Base-by-base conservation (phyloP, 2,797 vertebrate species). In the Eulemur mongoz region DNA sequence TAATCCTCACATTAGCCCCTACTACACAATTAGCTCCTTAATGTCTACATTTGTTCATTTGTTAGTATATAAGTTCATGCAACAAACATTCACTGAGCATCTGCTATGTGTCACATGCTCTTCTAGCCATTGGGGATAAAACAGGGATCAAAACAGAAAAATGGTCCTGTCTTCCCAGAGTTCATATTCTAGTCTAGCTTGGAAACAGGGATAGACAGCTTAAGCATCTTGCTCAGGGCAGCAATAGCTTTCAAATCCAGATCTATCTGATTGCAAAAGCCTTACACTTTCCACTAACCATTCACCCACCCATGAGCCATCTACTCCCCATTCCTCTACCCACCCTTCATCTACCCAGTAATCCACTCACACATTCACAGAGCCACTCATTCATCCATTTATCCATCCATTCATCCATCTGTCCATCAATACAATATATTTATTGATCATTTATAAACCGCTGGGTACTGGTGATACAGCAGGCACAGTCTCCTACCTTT, bases 51-150 rank as follows among this genome's bases (percentile, higher is more conserved):
- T 65, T 75, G 4, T 57, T 78, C 45, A 67, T 61, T 86, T 94
- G 43, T 61, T 83, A 61, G 57, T 87, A 87, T 92, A 72, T 84
- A 94, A 94, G 10, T 80, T 80, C 45, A 83, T 88, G 11, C n/a
- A 90, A 81, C 43, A 92, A 76, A 73, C 90, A 94, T 83, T 92
- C 50, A 40, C 63, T 65, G 35, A 86, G 20, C 13, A 82, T 20
- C 25, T 85, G 54, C 59, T 75, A 10, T 45, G 5, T 79, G 4
- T n/a, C 12, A 57, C 38, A 5, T 76, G 79, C 43, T 80, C 10
- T 57, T 92, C 40, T 76, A 75, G 20, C 48, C 50, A 70, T 15
- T 40, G 65, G 43, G 20, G 20, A 76, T 80, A 40, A 7, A 80
- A 13, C n/a, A 93, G 61, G 30, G 52, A 92, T 38, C 32, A 50